Evolutionary conservation across 2,113 vertebrate species (phyloP).

Genomic region (Miniopterus natalensis): DNA sequence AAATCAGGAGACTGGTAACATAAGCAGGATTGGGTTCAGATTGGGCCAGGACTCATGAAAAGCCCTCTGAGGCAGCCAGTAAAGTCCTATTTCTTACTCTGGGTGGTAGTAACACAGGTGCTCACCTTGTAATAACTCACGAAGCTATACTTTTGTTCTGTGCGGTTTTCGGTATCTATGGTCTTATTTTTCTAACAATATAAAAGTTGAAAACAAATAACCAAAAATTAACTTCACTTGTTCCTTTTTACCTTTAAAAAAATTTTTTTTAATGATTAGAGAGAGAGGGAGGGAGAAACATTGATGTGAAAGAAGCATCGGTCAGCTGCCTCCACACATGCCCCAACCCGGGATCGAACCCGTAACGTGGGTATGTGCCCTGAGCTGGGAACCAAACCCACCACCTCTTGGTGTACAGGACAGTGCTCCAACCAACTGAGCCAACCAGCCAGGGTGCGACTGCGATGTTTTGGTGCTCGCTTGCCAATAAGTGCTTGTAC

Average conservation of each 20-base stretch:
- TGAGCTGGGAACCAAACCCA: too few relatives aligned
- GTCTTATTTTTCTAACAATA: not conserved
- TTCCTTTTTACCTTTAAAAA: not conserved
- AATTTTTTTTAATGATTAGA: too few relatives aligned
- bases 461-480: not conserved
- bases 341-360: too few relatives aligned
- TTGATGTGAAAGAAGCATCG: too few relatives aligned
- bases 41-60: not conserved
- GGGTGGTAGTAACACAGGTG: not conserved
- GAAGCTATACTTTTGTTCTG: not conserved
- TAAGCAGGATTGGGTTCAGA: not conserved
- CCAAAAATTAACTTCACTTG: not conserved
- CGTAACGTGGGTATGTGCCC: too few relatives aligned
- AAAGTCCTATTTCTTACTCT: not conserved
- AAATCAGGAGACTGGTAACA: not conserved
- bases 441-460: not conserved
- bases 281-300: too few relatives aligned
- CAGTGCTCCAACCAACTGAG: too few relatives aligned
- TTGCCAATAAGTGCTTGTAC: not conserved
- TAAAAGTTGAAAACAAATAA: constrained; percentile 18
- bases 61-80: not conserved
- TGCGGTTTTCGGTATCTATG: not conserved
- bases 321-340: too few relatives aligned
- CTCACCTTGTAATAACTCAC: not conserved
- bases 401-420: too few relatives aligned